Base-by-base conservation (phyloP, 1,140 invertebrate genomes). In the Hypothenemus hampei region DNA sequence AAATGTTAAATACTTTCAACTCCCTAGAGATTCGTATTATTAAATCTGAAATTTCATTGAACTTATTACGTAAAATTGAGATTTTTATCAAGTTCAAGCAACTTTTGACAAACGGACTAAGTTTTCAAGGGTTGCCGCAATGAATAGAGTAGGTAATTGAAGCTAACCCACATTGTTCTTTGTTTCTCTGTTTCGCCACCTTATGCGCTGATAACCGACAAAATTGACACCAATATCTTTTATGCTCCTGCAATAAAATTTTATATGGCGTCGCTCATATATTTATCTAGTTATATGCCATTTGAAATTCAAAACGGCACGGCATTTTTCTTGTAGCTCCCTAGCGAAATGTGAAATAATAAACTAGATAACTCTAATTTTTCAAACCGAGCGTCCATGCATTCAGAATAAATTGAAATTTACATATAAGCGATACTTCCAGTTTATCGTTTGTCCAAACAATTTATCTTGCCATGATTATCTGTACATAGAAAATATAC, bases 181-280 rank as follows among this genome's bases (percentile, higher is more conserved):
- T 23, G 22, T 21, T 11, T 21, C 21, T 11, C 40, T 11, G 19
- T 23, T 21, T 23, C 26, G 13, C 20, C 22, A 43, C 40, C 40
- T 23, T 43, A n/a, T 21, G 19, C 23, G 18, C 16, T 43, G 40
- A 43, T 43, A 43, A 43, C 20, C 40, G 22, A 13, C 19, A 43
- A 43, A 43, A 43, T 43, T 43, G 20, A 43, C 40, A 43, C 40
- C 40, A 23, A 43, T 43, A 43, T 43, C 40, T 21, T 43, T 8
- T 43, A 23, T 43, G 23, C 11, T 23, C 19, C 22, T 11, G 40
- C 20, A 43, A 43, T 43, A 43, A 43, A 43, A 21, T 43, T 11
- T n/a, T 23, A 43, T 43, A 23, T 43, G 40, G 40, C 40, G 19
- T 43, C 35, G 35, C 35, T 43, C 40, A 43, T 43, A 23, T 43